Evolutionary conservation across 2,113 vertebrate species (phyloP).

Genomic region (Axis porcinus): DNA sequence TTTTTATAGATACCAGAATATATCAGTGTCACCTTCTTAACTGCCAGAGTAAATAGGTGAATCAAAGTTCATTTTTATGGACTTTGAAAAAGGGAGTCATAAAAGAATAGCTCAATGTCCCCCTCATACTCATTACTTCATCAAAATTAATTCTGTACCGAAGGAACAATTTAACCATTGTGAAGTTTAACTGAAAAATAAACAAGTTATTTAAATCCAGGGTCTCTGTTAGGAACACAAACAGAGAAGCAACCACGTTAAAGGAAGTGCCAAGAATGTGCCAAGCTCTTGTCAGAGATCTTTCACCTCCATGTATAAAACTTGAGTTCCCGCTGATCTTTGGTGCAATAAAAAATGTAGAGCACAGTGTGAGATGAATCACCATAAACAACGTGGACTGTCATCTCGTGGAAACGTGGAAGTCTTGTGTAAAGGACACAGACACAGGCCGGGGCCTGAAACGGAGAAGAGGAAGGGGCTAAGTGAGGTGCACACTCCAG

Average conservation of each 20-base stretch:
- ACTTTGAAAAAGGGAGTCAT: not conserved
- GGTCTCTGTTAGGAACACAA: conserved; percentile 10
- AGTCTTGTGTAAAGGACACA: conserved; percentile 61
- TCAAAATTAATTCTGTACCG: not conserved
- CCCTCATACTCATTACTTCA: not conserved
- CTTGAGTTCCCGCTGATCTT: not conserved
- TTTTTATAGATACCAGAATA: not conserved
- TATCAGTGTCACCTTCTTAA: not conserved
- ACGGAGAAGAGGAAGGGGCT: conserved; percentile 47
- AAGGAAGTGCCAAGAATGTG: not conserved
- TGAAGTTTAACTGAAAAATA: conserved; percentile 27
- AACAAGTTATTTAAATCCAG: conserved; percentile 10
- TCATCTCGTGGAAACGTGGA: not conserved
- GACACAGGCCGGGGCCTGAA: conserved; percentile 30
- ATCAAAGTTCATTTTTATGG: not conserved
- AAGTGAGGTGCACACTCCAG: not conserved
- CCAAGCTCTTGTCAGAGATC: not conserved
- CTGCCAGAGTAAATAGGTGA: not conserved
- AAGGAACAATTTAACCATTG: not conserved
- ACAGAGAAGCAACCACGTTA: conserved; percentile 1
- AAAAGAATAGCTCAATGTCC: not conserved
- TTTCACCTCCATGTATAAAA: conserved; percentile 27
- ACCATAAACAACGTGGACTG: conserved; percentile 33
- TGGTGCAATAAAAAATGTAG: conserved; percentile 66
- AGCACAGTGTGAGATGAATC: conserved; percentile 30